Base-by-base conservation (phyloP, 2,888 invertebrate species). In the Brenthis hecate region DNA sequence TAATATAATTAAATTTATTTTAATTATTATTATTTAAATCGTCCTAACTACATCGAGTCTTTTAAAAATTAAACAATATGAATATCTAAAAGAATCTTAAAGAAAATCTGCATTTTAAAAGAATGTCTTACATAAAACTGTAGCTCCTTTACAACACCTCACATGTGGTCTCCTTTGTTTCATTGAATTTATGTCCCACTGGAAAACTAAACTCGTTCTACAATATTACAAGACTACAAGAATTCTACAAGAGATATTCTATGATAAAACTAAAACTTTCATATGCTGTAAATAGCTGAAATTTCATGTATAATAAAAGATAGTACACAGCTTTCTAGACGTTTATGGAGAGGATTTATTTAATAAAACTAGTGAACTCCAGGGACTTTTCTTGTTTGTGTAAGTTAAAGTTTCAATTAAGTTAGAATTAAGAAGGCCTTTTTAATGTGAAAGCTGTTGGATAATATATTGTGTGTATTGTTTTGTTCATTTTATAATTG, bases 171-270 rank as follows among this genome's bases (percentile, higher is more conserved):
- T 43, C 74, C 74, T 74, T 73, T 72, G 72, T 77, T 74, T 78
- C 75, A 80, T 81, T 81, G 77, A 81, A 80, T 81, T 80, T 79
- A 76, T 76, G 76, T 76, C 75, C 74, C 74, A 51, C 73, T 66
- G 67, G 70, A 75, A 74, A 60, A 69, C 60, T 69, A 53, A 61
- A 56, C 65, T 61, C 65, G 55, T 68, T 68, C 47, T 65, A 65
- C 65, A 69, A 69, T 69, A 69, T 69, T 65, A 69, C 55, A 64
- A 58, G 57, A 58, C 58, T 65, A 65, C 58, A 69, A 65, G 64
- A 56, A 60, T 69, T 61, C 56, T 61, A 47, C 65, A 32, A 48
- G 50, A 64, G 47, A 55, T 48, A 58, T 60, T 50, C 57, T 51
- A 36, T 64, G 53, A 43, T 57, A 57, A 54, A 62, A 62, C 47